Percentiles rank a stretch among this genome's conserved stretches.
phyloP scores from a whole-genome alignment of 2,113 vertebrate genomes.

The Calyptommatus sinebrachiatus region DNA sequence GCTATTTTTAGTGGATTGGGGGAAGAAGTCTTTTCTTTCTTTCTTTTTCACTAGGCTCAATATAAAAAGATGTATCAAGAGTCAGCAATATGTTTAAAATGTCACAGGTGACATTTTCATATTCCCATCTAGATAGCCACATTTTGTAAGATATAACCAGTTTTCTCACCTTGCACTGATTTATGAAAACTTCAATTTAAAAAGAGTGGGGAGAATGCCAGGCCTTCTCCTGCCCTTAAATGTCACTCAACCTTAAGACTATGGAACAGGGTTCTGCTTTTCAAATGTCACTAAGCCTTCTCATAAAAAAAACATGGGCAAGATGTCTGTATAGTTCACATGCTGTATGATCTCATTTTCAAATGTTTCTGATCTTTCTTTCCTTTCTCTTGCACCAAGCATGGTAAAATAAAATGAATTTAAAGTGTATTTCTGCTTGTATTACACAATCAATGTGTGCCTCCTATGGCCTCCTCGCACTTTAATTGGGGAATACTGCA shows the following conservation, averaged over 20 bases:
- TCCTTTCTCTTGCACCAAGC: constrained; percentile 40
- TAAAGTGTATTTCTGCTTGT: constrained; percentile 31
- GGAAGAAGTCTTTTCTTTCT: rapidly evolving
- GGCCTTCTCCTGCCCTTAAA: constrained; percentile 66
- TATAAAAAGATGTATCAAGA: constrained; percentile 48
- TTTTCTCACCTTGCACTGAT: constrained; percentile 60
- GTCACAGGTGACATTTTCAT: constrained; percentile 68
- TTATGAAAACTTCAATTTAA: constrained; percentile 75
- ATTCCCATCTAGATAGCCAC: constrained; percentile 67
- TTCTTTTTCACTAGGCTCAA: constrained; percentile 17
- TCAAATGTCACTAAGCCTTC: constrained; percentile 79
- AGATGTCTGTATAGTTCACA: constrained; percentile 68
- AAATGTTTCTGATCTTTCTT: constrained; percentile 74
- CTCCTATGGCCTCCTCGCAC: not conserved
- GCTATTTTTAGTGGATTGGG: constrained; percentile 16
- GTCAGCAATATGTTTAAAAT: constrained; percentile 70
- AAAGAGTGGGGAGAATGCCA: constrained; percentile 57
- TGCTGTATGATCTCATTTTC: constrained; percentile 74
- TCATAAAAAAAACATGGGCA: constrained; percentile 72
- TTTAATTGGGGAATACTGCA: too few relatives aligned
- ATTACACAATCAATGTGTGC: constrained; percentile 34
- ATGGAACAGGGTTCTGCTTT: constrained; percentile 68
- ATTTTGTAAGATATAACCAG: constrained; percentile 69
- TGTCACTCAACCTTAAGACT: constrained; percentile 74
- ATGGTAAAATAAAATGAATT: constrained; percentile 63